Conservation (phyloP, 2,113 vertebrate species). For the Chionodraco myersi region DNA sequence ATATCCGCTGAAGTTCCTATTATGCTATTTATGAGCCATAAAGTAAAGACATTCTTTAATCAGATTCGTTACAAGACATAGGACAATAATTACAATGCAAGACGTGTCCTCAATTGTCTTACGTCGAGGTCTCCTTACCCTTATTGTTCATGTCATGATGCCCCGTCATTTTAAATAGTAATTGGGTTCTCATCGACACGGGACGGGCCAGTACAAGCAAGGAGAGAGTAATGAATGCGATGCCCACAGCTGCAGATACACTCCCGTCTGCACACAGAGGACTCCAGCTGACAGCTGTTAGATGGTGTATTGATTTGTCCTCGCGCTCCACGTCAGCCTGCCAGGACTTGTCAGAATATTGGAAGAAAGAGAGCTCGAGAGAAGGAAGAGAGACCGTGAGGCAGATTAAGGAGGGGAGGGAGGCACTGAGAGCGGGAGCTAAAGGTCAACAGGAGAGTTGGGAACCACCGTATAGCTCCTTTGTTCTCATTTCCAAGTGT, state of each 20-base stretch:
- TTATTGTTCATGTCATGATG: slow-evolving; percentile 9
- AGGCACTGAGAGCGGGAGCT: not conserved
- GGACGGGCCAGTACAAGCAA: slow-evolving; percentile 1
- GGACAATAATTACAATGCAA: slow-evolving; percentile 4
- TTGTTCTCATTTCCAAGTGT: not conserved
- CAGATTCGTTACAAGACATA: not conserved
- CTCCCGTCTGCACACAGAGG: slow-evolving; percentile 21
- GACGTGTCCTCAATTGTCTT: not conserved
- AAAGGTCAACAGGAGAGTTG: slow-evolving; percentile 49
- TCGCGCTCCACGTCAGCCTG: slow-evolving; percentile 56
- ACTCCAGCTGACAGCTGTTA: slow-evolving; percentile 73
- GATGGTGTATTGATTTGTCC: slow-evolving; percentile 78
- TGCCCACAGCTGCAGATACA: slow-evolving; percentile 44
- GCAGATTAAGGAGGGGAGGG: slow-evolving; percentile 33
- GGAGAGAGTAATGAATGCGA: slow-evolving; percentile 58
- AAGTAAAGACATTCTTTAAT: not conserved
- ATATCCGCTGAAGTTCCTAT: slow-evolving; percentile 9
- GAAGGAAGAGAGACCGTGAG: slow-evolving; percentile 40
- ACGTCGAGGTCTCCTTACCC: not conserved
- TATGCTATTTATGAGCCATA: not conserved
- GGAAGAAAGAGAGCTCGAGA: slow-evolving; percentile 54
- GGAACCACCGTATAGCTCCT: slow-evolving; percentile 1
- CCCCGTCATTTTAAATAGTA: slow-evolving; percentile 49
- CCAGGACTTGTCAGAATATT: slow-evolving; percentile 74
- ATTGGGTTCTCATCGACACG: slow-evolving; percentile 40